Evolutionary conservation across 1,140 invertebrate species (phyloP), one percentile per base, ranked within the genome.

Genomic region (Drosophila lowei): DNA sequence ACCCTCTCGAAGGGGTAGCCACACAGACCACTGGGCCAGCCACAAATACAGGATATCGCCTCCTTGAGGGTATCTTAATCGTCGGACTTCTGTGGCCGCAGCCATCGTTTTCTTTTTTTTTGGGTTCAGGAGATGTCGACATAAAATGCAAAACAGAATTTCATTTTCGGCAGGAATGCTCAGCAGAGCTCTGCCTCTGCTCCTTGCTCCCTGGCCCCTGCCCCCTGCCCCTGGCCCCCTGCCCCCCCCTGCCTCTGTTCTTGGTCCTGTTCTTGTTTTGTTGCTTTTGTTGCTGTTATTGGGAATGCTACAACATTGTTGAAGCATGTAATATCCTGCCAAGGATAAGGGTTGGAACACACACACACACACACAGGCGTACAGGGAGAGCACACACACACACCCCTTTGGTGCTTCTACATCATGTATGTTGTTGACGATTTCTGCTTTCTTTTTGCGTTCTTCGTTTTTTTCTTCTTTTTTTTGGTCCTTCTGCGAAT

Each of bases 121-220:
- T 81, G 73, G 83, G 78, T 86, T 88, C 83, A 76, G 70, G 63
- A 86, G 81, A 88, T 85, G 83, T 88, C 81, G 81, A 88, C 83
- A 88, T 88, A 88, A 88, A 88, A 88, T 89, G 83, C 84, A 88
- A 88, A 88, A 88, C 83, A 88, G 83, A 88, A 88, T 88, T 88
- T 88, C 84, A 88, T 88, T 88, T 88, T 88, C 83, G 84, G 83
- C 83, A 88, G 83, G 79, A 88, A 88, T 88, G 83, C 74, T 86
- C 63, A 55, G 63, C 56, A 52, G 54, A 38, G 34, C 11, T 11
- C 11, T 11, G 23, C 23, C 34, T 38, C 34, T 13, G 34, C 11
- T 34, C 25, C n/a, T n/a, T n/a, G n/a, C n/a, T n/a, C n/a, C n/a
- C n/a, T n/a, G n/a, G n/a, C n/a, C n/a, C n/a, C n/a, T n/a, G n/a